phyloP scores from a whole-genome alignment of 2,113 vertebrate species.

The Monopterus albus region DNA sequence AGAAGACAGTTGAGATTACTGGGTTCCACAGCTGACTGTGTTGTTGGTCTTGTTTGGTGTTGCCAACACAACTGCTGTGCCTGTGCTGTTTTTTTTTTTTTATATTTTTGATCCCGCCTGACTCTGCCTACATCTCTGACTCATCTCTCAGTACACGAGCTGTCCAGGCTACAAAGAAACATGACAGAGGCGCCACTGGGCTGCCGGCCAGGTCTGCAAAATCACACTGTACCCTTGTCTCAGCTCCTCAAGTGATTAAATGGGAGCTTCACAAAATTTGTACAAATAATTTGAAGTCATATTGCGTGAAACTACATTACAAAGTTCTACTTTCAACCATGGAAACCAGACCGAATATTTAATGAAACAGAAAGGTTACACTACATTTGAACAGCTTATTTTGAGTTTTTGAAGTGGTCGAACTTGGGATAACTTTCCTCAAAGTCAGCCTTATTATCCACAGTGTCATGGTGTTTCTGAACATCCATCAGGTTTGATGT shows the following conservation, averaged over 20 bases:
- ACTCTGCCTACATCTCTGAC: constrained; percentile 46
- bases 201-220: constrained; percentile 22
- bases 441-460: constrained; percentile 23
- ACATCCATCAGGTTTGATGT: constrained; percentile 22
- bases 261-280: neutral
- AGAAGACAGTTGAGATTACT: constrained; percentile 22
- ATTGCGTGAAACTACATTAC: neutral
- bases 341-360: neutral
- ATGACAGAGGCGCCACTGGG: constrained; percentile 34
- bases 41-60: constrained; percentile 34
- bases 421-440: constrained; percentile 17
- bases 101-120: constrained; percentile 39
- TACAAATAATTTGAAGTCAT: neutral
- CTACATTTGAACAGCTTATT: neutral
- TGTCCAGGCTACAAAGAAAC: constrained; percentile 31
- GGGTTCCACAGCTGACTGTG: constrained; percentile 18
- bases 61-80: constrained; percentile 30
- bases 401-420: neutral
- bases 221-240: constrained; percentile 30
- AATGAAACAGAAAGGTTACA: neutral
- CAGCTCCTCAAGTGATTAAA: constrained; percentile 33
- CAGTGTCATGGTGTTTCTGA: constrained; percentile 20
- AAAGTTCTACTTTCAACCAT: neutral
- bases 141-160: constrained; percentile 34
- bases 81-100: constrained; percentile 35